These are phyloP conservation scores for Drosophila recens DNA, from an alignment of 2,888 invertebrate species.

Conservation along the genomic window DNA sequence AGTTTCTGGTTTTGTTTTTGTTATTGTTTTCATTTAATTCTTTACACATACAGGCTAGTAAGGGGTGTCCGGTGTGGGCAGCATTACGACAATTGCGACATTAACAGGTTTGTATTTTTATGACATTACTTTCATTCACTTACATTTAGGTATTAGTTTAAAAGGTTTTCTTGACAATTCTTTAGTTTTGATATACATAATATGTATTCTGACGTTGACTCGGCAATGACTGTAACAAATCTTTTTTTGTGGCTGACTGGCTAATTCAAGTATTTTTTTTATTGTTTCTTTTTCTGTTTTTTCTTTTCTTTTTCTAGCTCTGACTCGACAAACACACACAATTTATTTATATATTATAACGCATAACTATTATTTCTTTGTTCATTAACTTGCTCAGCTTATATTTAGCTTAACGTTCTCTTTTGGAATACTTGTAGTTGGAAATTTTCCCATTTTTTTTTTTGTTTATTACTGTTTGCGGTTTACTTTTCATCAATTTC, in stretches of 20 bases:
- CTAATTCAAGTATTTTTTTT: constrained; percentile 37
- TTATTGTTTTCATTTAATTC: constrained; percentile 46
- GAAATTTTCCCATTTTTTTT: constrained; percentile 15
- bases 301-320: constrained; percentile 15
- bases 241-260: constrained; percentile 39
- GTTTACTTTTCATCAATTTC: constrained; percentile 36
- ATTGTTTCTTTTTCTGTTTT: not conserved
- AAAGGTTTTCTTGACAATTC: constrained; percentile 57
- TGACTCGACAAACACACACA: constrained; percentile 67
- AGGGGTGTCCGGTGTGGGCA: constrained; percentile 56
- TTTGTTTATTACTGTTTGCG: constrained; percentile 42
- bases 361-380: constrained; percentile 74
- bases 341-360: constrained; percentile 55
- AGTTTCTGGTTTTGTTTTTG: constrained; percentile 31
- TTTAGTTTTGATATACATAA: constrained; percentile 49
- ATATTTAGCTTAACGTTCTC: constrained; percentile 59
- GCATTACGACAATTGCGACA: constrained; percentile 63
- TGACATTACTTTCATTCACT: constrained; percentile 57
- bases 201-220: constrained; percentile 54
- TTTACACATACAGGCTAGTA: constrained; percentile 73
- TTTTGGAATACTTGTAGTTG: constrained; percentile 71
- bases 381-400: constrained; percentile 74
- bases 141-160: constrained; percentile 56
- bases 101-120: constrained; percentile 61
- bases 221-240: constrained; percentile 64